phyloP scores from a whole-genome alignment of 2,888 invertebrate species.

The Apamea sordens region DNA sequence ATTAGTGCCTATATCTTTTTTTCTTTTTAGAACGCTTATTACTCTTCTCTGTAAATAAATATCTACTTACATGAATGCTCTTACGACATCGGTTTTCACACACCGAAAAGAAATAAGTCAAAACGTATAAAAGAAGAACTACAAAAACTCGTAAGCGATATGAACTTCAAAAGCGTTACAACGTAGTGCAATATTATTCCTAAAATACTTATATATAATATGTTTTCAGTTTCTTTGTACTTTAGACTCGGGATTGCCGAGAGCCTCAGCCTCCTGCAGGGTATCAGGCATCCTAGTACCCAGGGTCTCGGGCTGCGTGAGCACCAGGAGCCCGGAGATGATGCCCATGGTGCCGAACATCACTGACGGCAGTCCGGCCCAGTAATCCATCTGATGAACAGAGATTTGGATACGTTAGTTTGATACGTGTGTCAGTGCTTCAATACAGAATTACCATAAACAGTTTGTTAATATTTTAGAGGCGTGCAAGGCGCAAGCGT shows the following conservation, averaged over 20 bases:
- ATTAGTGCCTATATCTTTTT: neutral
- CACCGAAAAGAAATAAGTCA: neutral
- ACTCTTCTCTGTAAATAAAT: neutral
- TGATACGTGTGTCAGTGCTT: neutral
- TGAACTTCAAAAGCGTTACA: neutral
- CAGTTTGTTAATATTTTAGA: neutral
- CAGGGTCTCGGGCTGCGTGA: constrained; percentile 91
- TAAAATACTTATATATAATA: constrained; percentile 10
- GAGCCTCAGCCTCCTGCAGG: constrained; percentile 89
- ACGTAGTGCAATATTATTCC: neutral
- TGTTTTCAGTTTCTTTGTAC: constrained; percentile 29
- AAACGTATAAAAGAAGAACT: neutral
- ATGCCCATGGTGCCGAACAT: constrained; percentile 90
- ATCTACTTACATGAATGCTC: neutral
- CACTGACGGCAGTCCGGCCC: constrained; percentile 86
- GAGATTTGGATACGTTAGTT: neutral
- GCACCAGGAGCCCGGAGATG: constrained; percentile 88
- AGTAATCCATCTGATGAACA: constrained; percentile 77
- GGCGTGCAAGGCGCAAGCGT: too few relatives aligned
- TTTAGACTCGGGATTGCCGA: constrained; percentile 74
- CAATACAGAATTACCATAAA: neutral
- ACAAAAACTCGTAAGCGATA: neutral
- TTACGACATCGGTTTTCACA: neutral
- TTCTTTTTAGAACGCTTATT: neutral
- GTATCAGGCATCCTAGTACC: constrained; percentile 91